phyloP scores from a whole-genome alignment of 64 coral and sea anemone genomes.

The Pocillopora damicornis region DNA sequence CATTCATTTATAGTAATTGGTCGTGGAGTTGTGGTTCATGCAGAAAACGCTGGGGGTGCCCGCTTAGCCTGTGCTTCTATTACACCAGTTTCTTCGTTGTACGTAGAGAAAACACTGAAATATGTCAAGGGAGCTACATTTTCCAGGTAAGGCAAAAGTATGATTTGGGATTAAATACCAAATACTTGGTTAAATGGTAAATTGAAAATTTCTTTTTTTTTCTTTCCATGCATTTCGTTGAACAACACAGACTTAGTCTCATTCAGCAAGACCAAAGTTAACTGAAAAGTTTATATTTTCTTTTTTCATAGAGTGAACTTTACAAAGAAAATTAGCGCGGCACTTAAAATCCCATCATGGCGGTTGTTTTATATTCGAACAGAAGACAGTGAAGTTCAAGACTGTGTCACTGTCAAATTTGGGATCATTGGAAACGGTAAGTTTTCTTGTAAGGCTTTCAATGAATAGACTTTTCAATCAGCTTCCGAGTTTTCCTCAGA shows the following conservation, averaged over 20 bases:
- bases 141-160: slow-evolving; percentile 47
- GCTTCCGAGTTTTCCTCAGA: not conserved
- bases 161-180: not conserved
- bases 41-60: slow-evolving; percentile 32
- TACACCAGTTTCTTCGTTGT: slow-evolving; percentile 39
- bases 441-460: not conserved
- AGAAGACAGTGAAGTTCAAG: not conserved
- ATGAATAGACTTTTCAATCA: not conserved
- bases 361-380: slow-evolving; percentile 51
- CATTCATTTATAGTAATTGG: slow-evolving; percentile 59
- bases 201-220: not conserved
- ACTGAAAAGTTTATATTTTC: not conserved
- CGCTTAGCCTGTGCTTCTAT: slow-evolving; percentile 87
- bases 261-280: not conserved
- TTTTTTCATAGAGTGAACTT: slow-evolving; percentile 50
- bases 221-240: not conserved
- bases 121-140: slow-evolving; percentile 32
- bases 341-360: slow-evolving; percentile 54
- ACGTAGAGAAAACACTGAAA: slow-evolving; percentile 48
- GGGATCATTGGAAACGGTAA: slow-evolving; percentile 64
- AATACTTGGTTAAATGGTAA: not conserved
- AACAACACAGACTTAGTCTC: too few species aligned
- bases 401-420: slow-evolving; percentile 51
- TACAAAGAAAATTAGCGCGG: slow-evolving; percentile 22
- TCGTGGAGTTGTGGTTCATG: slow-evolving; percentile 69